A percentile compares a stretch with the other conserved stretches of the same genome.
These are phyloP conservation scores for Chrysaora quinquecirrha DNA, from an alignment of 30 jellyfish, hydroid and myxozoan genomes.

Conservation along the genomic window DNA sequence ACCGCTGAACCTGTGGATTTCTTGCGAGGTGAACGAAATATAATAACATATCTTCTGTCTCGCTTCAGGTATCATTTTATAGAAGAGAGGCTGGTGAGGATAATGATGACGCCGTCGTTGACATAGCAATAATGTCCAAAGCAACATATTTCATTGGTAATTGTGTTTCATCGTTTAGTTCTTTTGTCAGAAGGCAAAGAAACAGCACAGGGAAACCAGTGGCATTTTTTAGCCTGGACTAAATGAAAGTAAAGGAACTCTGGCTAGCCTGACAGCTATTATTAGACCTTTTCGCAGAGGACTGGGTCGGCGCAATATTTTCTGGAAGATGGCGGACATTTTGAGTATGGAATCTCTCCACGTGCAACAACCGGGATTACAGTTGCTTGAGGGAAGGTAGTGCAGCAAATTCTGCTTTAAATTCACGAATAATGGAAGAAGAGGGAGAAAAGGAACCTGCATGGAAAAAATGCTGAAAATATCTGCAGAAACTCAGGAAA, in stretches of 20 bases:
- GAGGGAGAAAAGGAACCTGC: neutral
- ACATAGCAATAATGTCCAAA: constrained; percentile 86
- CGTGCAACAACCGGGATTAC: too few relatives aligned
- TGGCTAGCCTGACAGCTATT: neutral
- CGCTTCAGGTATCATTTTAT: constrained; percentile 61
- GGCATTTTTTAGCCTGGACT: constrained; percentile 65
- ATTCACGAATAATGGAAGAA: neutral
- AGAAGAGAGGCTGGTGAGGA: constrained; percentile 63
- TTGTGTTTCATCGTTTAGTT: constrained; percentile 93
- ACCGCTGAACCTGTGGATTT: too few relatives aligned
- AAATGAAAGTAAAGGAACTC: too few relatives aligned
- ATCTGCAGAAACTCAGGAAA: too few relatives aligned
- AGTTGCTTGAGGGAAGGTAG: too few relatives aligned
- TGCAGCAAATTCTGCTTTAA: too few relatives aligned
- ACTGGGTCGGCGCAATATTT: too few relatives aligned
- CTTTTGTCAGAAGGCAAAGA: constrained; percentile 93
- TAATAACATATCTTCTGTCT: neutral
- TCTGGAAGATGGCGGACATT: too few relatives aligned
- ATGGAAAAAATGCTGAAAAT: too few relatives aligned
- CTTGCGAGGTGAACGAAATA: neutral
- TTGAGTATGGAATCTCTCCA: too few relatives aligned
- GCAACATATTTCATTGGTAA: constrained; percentile 90
- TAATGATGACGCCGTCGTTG: constrained; percentile 85
- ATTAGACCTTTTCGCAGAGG: neutral
- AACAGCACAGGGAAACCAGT: constrained; percentile 56